These are phyloP conservation scores for Palythoa grandiflora DNA, from an alignment of 92 coral and sea anemone species.

Conservation along the genomic window DNA sequence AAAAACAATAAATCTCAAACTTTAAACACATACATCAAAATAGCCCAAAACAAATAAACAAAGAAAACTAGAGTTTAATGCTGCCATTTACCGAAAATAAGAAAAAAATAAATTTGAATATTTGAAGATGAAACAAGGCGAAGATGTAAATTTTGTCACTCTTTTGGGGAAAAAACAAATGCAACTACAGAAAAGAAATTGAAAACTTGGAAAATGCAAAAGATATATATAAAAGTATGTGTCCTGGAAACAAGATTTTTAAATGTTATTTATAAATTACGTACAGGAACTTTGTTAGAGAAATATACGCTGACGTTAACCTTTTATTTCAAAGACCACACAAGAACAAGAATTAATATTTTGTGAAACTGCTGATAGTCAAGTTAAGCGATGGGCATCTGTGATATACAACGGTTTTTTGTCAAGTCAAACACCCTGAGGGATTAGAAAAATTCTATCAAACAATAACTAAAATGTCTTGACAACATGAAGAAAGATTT, in stretches of 20 bases:
- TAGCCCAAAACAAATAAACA: no score
- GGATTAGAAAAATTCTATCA: background rate
- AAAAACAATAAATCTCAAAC: no score
- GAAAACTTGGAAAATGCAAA: background rate
- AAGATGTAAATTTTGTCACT: background rate
- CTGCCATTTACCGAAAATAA: background rate
- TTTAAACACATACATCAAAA: no score
- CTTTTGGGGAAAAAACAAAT: background rate
- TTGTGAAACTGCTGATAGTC: background rate
- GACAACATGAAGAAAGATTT: background rate
- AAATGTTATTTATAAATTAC: background rate
- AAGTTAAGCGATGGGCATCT: background rate
- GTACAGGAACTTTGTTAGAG: background rate
- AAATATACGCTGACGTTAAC: background rate
- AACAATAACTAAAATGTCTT: background rate
- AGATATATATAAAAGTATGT: no score
- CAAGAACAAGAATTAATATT: background rate
- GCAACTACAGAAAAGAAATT: background rate
- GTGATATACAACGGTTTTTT: background rate
- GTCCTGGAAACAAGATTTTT: background rate
- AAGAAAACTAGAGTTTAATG: background rate
- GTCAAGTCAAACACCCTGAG: background rate
- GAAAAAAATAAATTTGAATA: background rate
- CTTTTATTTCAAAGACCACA: background rate
- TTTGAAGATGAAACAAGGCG: background rate